A percentile compares a stretch with the other conserved stretches of the same genome.
Evolutionary conservation across 2,797 vertebrate species (phyloP).

Genomic region (Cuculus canorus): DNA sequence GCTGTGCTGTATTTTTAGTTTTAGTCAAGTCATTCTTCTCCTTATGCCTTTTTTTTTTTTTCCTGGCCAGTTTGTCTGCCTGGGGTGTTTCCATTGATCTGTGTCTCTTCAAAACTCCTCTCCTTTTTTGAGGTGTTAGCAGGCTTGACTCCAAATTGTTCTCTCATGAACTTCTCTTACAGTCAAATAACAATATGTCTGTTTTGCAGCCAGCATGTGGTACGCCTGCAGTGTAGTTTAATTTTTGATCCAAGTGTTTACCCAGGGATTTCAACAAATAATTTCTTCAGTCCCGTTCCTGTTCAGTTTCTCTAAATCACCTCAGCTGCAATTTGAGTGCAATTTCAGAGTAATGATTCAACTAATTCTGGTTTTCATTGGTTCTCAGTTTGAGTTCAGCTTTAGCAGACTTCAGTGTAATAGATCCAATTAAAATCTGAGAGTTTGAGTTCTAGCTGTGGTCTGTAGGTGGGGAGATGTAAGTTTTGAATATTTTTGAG

Average conservation of each 20-base stretch:
- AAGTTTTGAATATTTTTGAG: background rate
- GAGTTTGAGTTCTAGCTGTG: background rate
- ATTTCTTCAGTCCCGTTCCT: background rate
- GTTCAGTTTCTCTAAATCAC: background rate
- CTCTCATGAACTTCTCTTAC: too few relatives aligned
- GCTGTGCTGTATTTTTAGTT: background rate
- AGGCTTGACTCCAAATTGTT: background rate
- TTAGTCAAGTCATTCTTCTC: background rate
- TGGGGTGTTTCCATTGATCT: background rate
- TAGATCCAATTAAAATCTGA: background rate
- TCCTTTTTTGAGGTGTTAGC: rapidly evolving
- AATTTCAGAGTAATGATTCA: background rate
- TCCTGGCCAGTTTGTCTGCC: background rate
- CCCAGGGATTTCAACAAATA: background rate
- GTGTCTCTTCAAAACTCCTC: background rate
- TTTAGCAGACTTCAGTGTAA: background rate
- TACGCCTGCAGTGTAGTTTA: rapidly evolving
- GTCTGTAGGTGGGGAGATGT: rapidly evolving
- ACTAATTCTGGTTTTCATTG: background rate
- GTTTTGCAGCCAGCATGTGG: background rate
- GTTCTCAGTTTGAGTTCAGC: background rate
- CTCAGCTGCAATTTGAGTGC: background rate
- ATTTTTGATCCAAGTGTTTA: background rate
- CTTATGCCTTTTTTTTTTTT: background rate
- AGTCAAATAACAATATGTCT: rapidly evolving